Evolutionary conservation across 2,888 invertebrate species (phyloP).

Genomic region (Harpalus rufipes): DNA sequence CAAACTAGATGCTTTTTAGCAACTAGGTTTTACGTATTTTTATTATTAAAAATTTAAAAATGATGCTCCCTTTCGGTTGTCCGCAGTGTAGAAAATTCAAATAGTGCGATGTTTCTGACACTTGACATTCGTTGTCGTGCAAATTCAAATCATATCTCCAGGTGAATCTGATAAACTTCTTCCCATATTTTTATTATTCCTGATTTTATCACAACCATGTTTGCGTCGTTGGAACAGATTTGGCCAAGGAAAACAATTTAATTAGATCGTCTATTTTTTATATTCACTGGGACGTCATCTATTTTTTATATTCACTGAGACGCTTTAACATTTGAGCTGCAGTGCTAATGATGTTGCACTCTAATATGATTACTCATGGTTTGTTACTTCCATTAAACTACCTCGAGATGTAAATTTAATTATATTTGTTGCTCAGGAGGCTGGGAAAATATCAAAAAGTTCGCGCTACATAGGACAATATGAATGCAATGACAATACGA

Average conservation of each 20-base stretch:
- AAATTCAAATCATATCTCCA: conserved; percentile 20
- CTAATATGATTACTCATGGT: conserved; percentile 38
- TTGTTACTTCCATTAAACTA: conserved; percentile 15
- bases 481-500: no score
- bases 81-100: not conserved
- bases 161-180: conserved; percentile 4
- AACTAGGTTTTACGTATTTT: not conserved
- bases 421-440: conserved; percentile 5
- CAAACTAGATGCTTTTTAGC: no score
- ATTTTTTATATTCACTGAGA: conserved; percentile 6
- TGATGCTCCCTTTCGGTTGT: not conserved
- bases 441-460: conserved; percentile 27
- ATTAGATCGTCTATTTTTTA: conserved; percentile 24
- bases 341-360: conserved; percentile 34
- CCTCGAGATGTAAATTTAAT: conserved; percentile 45
- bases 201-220: not conserved
- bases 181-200: conserved; percentile 18
- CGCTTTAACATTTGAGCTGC: conserved; percentile 11
- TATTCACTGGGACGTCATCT: not conserved
- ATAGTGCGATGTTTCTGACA: conserved; percentile 21
- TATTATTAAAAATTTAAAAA: not conserved
- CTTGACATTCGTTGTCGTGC: conserved; percentile 16
- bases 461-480: not conserved
- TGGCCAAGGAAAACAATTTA: conserved; percentile 31
- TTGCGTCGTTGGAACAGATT: not conserved